Base-by-base conservation (phyloP, 1,140 invertebrate genomes). In the Ridgeia piscesae region DNA sequence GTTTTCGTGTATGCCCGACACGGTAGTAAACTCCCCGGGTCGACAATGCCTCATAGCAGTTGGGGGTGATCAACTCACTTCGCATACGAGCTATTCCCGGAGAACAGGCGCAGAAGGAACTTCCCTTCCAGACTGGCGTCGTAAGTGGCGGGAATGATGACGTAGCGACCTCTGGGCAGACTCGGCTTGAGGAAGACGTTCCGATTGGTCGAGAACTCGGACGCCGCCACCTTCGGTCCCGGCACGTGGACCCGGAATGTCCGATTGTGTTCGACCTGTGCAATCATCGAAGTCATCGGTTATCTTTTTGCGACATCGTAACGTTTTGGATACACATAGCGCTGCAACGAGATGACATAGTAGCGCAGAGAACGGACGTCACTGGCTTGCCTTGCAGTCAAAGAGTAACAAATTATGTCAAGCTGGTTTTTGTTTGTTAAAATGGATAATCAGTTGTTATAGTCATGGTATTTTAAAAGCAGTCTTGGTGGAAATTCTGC, bases 111-210 rank as follows among this genome's bases (percentile, higher is more conserved):
- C 17, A 99, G 96, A 92, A 99, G 96, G 96, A 99, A 99, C 96
- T 99, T 98, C 89, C 98, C 99, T 95, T 99, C 98, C 94, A 99
- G 98, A 94, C 98, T 97, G 0, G 98, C 98, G 93, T 99, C 98
- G 95, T 99, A 99, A 9, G 99, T 99, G 34, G 98, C 99, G 4
- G 99, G 99, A 89, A 99, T 98, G 94, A 99, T 99, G 93, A 98
- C 98, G 96, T 99, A 99, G 2, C 97, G 97, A 17, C 99, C 98
- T 0, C 98, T 98, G 27, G 98, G 98, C 91, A 95, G 92, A n/a
- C 92, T 93, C 6, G 93, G 50, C 33, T 93, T 95, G 31, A 95
- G 96, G 93, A 96, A 97, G 14, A 97, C 95, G 92, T 96, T 96
- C 91, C 97, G 94, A 48, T 95, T 95, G 93, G 95, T 95, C 6